phyloP scores from a whole-genome alignment of 1,140 invertebrate genomes.

The Calliopsis andreniformis region DNA sequence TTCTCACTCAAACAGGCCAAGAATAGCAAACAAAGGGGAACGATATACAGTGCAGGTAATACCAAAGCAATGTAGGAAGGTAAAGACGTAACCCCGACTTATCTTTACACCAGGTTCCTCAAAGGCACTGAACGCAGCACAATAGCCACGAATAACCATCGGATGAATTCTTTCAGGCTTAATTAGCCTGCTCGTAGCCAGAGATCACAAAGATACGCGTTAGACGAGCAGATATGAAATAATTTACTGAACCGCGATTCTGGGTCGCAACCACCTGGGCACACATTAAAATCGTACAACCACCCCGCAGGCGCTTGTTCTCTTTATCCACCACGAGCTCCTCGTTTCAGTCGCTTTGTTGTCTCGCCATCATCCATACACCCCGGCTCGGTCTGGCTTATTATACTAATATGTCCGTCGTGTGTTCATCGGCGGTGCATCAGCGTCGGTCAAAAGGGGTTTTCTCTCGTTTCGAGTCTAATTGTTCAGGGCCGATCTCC shows the following conservation, averaged over 20 bases:
- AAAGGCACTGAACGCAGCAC: neutral
- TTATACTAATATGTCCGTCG: conserved; percentile 60
- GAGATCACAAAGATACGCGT: conserved; percentile 49
- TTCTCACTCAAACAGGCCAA: too few relatives aligned
- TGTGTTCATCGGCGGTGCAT: conserved; percentile 63
- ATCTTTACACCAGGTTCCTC: too few relatives aligned
- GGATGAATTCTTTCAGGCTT: conserved; percentile 47
- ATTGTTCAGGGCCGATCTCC: conserved; percentile 51
- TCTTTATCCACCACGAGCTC: conserved; percentile 28
- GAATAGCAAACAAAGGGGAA: too few relatives aligned
- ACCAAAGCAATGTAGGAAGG: too few relatives aligned
- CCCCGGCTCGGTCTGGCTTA: conserved; percentile 40
- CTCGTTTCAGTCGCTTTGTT: conserved; percentile 58
- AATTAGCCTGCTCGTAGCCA: conserved; percentile 13
- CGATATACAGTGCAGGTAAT: too few relatives aligned
- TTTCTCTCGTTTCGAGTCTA: conserved; percentile 70
- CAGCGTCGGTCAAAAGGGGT: conserved; percentile 63
- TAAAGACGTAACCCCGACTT: too few relatives aligned
- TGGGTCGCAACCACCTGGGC: conserved; percentile 67
- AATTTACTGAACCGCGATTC: conserved; percentile 68
- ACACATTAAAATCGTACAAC: conserved; percentile 61
- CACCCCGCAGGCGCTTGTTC: neutral
- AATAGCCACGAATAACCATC: conserved; percentile 24
- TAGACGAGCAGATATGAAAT: conserved; percentile 69
- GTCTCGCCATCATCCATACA: conserved; percentile 60